Conservation (phyloP, 1,140 invertebrate species). For the Zaprionus gabonicus region DNA sequence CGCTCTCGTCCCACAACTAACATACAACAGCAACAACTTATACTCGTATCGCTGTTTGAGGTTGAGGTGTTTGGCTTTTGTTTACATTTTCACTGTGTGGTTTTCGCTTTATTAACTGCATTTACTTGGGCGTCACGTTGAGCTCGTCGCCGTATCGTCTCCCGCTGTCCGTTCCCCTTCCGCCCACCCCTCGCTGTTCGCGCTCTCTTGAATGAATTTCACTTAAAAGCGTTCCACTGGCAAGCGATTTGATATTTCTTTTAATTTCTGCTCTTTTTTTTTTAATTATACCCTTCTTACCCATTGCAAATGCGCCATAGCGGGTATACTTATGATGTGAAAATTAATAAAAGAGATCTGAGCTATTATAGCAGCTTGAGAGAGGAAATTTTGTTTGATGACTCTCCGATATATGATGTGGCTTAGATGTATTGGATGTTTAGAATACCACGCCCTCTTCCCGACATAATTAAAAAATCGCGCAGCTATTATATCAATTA, state of each 20-base stretch:
- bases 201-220: conserved; percentile 72
- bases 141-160: conserved; percentile 22
- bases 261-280: conserved; percentile 37
- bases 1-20: conserved; percentile 5
- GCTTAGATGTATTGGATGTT: background rate
- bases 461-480: background rate
- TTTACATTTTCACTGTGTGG: conserved; percentile 79
- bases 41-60: conserved; percentile 34
- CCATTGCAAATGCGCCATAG: background rate
- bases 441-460: background rate
- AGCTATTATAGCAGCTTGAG: background rate
- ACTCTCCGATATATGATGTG: background rate
- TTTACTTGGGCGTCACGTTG: conserved; percentile 65
- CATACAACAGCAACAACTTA: background rate
- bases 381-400: background rate
- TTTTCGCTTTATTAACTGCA: conserved; percentile 79
- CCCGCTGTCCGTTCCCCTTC: conserved; percentile 22
- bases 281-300: conserved; percentile 8
- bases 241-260: conserved; percentile 43
- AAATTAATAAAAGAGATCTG: background rate
- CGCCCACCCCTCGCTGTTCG: conserved; percentile 18
- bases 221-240: conserved; percentile 58
- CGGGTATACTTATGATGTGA: background rate
- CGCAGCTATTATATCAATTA: no score
- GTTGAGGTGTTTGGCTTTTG: conserved; percentile 58